phyloP scores from a whole-genome alignment of 2,113 vertebrate species.

The Grammomys surdaster region DNA sequence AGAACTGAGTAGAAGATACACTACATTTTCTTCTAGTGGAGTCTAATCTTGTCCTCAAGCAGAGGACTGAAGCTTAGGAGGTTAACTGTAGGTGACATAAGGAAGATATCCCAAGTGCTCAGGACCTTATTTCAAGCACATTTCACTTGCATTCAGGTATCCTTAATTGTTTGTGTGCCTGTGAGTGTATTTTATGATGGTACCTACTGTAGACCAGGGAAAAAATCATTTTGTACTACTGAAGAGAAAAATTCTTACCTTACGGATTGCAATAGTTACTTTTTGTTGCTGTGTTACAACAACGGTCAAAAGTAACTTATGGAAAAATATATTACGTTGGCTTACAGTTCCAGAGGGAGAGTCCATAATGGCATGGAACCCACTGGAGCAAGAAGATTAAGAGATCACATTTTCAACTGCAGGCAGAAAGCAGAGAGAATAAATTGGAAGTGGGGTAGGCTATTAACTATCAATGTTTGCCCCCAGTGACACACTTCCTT shows the following conservation, averaged over 20 bases:
- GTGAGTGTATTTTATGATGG: background rate
- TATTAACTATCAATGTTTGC: background rate
- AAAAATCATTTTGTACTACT: background rate
- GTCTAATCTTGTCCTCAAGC: conserved; percentile 56
- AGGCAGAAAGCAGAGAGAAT: background rate
- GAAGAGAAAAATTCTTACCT: background rate
- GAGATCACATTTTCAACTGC: background rate
- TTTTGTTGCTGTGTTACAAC: background rate
- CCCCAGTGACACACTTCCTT: background rate
- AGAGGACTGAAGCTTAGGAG: background rate
- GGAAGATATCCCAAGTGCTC: background rate
- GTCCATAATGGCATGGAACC: background rate
- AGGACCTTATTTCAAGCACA: background rate
- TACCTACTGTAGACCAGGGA: background rate
- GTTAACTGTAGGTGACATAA: background rate
- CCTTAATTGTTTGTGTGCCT: background rate
- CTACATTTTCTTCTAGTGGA: conserved; percentile 29
- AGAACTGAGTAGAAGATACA: conserved; percentile 48
- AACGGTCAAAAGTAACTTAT: background rate
- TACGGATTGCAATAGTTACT: background rate
- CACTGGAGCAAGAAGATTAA: background rate
- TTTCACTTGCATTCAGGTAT: conserved; percentile 52
- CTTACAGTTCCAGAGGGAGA: background rate
- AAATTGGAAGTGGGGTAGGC: background rate
- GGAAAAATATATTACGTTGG: background rate